Base-by-base conservation (phyloP, 2,888 invertebrate species). In the Leptopilina myrica region DNA sequence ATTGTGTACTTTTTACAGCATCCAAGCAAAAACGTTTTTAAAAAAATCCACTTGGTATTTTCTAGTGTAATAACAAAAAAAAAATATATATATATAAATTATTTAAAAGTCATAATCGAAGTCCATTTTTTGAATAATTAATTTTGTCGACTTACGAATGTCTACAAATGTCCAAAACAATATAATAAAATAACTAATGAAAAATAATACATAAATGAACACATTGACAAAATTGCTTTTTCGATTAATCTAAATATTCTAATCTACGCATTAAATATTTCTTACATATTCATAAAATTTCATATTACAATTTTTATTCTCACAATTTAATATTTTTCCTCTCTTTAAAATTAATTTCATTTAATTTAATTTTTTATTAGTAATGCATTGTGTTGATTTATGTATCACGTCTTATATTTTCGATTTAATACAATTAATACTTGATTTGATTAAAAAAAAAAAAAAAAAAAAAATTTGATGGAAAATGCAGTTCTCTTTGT, bases 141-240 rank as follows among this genome's bases (percentile, higher is more conserved):
- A 11, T 69, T 49, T 43, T 69, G 20, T 26, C 33, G 33, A 64
- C 64, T 64, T 20, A 11, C 26, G 5, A 64, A 12, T 64, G 64
- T 40, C 7, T 12, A 33, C 12, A 33, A 33, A 64, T 11, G 14
- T 64, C 12, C 64, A 64, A 64, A 64, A 33, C 33, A 64, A 64
- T 64, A 64, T 26, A 64, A 64, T 14, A 26, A 69, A 33, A 73
- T 12, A 26, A 53, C 56, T n/a, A 73, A 56, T 49, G 46, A 53
- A 69, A 69, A 69, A 20, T 53, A 69, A 73, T 73, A 56, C 69
- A 73, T 73, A 56, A 73, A 73, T 73, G 69, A 73, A 73, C 69
- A 73, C 69, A 73, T 73, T 73, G 7, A 73, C 12, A 73, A 73
- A 33, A 69, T 53, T 69, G 53, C 53, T 56, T 69, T 26, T 11